Conservation (phyloP, 2,113 vertebrate genomes). For the Columba livia region DNA sequence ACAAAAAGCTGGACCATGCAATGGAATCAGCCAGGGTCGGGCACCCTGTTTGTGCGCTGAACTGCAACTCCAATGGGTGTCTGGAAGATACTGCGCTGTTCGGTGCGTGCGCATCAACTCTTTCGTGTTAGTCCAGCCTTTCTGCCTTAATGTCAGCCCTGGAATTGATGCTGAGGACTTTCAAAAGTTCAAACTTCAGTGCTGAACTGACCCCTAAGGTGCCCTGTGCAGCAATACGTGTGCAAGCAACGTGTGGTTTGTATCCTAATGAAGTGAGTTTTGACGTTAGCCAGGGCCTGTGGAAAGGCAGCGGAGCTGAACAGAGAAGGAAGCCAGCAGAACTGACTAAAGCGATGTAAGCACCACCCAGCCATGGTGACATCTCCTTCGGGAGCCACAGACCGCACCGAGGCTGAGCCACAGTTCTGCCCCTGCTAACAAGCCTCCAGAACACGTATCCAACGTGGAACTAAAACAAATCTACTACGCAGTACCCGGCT, state of each 20-base stretch:
- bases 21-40: neutral
- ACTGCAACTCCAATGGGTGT: fast-evolving
- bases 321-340: neutral
- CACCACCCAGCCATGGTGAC: neutral
- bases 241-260: neutral
- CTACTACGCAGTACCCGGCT: neutral
- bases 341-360: neutral
- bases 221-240: neutral
- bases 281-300: neutral
- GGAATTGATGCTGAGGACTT: neutral
- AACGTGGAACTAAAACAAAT: neutral
- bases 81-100: neutral
- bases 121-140: neutral
- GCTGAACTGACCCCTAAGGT: neutral
- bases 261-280: fast-evolving
- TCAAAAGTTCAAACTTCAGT: neutral
- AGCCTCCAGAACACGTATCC: neutral
- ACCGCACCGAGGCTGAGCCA: neutral
- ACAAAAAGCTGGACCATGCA: neutral
- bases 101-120: neutral
- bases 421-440: neutral
- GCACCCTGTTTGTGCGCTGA: fast-evolving
- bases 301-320: neutral
- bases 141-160: neutral
- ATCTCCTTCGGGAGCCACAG: fast-evolving